Evolutionary conservation across 2,113 vertebrate genomes (phyloP).

Genomic region (Amia ocellicauda): DNA sequence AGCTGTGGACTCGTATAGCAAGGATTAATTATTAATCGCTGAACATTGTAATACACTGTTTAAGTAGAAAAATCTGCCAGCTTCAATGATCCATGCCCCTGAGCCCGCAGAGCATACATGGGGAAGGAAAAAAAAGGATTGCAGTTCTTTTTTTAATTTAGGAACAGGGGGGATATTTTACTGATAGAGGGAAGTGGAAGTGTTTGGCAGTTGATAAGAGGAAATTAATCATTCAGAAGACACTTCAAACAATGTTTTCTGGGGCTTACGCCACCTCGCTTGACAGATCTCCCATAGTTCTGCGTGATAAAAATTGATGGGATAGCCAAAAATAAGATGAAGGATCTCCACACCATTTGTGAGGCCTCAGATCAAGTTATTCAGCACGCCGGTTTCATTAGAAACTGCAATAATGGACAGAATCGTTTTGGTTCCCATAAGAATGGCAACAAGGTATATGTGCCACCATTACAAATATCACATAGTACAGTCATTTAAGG

Average conservation of each 20-base stretch:
- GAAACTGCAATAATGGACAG: background rate
- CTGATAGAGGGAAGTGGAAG: slow-evolving; percentile 5
- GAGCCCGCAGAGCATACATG: slow-evolving; percentile 2
- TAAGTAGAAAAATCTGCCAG: slow-evolving; percentile 12
- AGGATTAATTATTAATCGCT: slow-evolving; percentile 27
- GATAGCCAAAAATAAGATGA: slow-evolving; percentile 10
- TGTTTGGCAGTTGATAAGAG: slow-evolving; percentile 20
- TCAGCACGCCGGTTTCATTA: background rate
- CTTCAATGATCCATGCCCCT: slow-evolving; percentile 10
- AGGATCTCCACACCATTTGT: background rate
- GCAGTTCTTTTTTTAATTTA: slow-evolving; percentile 9
- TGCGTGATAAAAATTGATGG: background rate
- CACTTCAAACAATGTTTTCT: slow-evolving; percentile 31
- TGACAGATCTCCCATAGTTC: slow-evolving; percentile 11
- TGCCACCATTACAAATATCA: slow-evolving; percentile 13
- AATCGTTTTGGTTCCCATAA: background rate
- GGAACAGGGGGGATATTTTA: slow-evolving; percentile 16
- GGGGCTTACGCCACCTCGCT: slow-evolving; percentile 12
- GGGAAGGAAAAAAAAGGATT: slow-evolving; percentile 10
- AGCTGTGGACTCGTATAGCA: background rate
- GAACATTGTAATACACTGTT: slow-evolving; percentile 25
- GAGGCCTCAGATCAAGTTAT: background rate
- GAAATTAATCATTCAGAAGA: slow-evolving; percentile 30
- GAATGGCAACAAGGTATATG: background rate
- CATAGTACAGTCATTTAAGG: background rate